Percentiles rank a stretch among this genome's conserved stretches.
phyloP scores from a whole-genome alignment of 2,888 invertebrate genomes.

The Eupithecia subumbrata region DNA sequence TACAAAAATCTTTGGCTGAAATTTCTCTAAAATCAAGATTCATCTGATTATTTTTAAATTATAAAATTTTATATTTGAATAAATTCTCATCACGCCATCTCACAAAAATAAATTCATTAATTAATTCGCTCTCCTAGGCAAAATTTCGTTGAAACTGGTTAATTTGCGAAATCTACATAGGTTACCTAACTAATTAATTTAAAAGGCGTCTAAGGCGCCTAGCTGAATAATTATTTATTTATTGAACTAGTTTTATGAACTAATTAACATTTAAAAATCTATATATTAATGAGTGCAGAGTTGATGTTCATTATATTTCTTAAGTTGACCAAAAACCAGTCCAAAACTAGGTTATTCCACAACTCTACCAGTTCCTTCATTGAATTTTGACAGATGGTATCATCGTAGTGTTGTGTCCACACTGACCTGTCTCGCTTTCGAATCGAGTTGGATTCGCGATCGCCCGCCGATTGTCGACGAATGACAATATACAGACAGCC shows the following conservation, averaged over 20 bases:
- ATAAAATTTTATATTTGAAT: no score
- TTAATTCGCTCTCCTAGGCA: neutral
- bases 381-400: constrained; percentile 69
- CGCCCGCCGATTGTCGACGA: constrained; percentile 63
- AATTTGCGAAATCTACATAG: neutral
- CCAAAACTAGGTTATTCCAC: neutral
- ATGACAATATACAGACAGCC: constrained; percentile 75
- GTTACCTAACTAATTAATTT: neutral
- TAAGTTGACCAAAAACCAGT: neutral
- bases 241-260: neutral
- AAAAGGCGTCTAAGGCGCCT: neutral
- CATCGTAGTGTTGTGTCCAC: constrained; percentile 53
- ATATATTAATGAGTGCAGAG: neutral
- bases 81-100: neutral
- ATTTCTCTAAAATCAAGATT: neutral
- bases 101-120: neutral
- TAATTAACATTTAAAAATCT: neutral
- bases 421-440: constrained; percentile 61
- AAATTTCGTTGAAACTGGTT: neutral
- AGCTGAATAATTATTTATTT: neutral
- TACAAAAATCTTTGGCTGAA: neutral
- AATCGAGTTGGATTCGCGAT: constrained; percentile 63
- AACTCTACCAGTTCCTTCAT: constrained; percentile 36
- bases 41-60: neutral
- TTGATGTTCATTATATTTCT: neutral